A percentile compares a stretch with the other conserved stretches of the same genome.
These are phyloP conservation scores for Helleia helle DNA, from an alignment of 2,888 invertebrate species.

Conservation along the genomic window DNA sequence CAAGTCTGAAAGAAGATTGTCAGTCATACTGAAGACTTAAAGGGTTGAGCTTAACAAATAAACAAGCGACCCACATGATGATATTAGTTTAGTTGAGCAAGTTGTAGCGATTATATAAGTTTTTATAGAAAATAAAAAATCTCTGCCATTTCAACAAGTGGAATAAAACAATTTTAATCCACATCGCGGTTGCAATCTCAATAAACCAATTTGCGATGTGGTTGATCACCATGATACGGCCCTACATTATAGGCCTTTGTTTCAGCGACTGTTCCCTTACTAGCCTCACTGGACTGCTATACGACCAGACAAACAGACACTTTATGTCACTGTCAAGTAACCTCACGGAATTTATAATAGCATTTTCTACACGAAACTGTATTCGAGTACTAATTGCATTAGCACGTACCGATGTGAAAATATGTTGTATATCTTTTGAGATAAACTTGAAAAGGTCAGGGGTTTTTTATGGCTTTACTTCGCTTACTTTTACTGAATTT, in stretches of 20 bases:
- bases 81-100: no score
- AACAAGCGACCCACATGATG: no score
- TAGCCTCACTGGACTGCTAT: constrained; percentile 27
- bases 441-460: constrained; percentile 3
- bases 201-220: constrained; percentile 62
- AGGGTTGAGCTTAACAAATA: no score
- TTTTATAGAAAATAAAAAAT: no score
- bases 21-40: no score
- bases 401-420: constrained; percentile 6
- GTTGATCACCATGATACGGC: constrained; percentile 30
- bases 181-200: constrained; percentile 49
- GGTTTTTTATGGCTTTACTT: constrained; percentile 6
- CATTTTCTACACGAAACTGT: constrained; percentile 18
- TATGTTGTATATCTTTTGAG: not conserved
- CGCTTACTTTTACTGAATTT: no score
- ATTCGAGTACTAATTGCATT: constrained; percentile 18
- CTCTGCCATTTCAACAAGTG: no score
- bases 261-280: constrained; percentile 25
- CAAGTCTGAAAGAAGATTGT: no score
- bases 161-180: constrained; percentile 31
- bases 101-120: no score
- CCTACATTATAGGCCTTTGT: constrained; percentile 43
- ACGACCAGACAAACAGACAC: constrained; percentile 25
- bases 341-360: constrained; percentile 18
- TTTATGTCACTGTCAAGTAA: constrained; percentile 29